These are phyloP conservation scores for Strongylocentrotus purpuratus DNA, from an alignment of 35 echinoderm and acorn worm genomes.

Conservation along the genomic window DNA sequence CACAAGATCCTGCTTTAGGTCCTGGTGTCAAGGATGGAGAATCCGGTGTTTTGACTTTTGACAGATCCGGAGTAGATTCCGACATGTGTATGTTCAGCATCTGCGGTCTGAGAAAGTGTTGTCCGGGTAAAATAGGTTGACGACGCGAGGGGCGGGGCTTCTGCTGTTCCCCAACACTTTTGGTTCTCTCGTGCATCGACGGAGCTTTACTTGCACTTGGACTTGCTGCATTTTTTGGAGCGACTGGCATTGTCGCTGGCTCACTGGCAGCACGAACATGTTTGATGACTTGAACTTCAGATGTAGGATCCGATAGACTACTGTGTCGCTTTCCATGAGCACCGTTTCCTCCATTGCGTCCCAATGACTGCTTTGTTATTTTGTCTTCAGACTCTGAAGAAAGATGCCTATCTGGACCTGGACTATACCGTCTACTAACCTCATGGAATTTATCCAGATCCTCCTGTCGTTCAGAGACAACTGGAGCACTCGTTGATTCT, in stretches of 20 bases:
- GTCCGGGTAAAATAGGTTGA: conserved; percentile 31
- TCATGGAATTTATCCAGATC: conserved; percentile 54
- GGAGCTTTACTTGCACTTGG: conserved; percentile 37
- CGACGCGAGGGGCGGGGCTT: not conserved
- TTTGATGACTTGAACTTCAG: conserved; percentile 40
- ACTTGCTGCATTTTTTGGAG: conserved; percentile 7
- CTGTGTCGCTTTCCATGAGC: conserved; percentile 39
- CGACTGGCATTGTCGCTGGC: conserved; percentile 45
- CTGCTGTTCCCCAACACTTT: conserved; percentile 44
- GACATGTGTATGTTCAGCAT: conserved; percentile 59
- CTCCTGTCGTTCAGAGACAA: conserved; percentile 66
- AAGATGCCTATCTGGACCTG: not conserved
- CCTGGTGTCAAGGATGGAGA: conserved; percentile 20
- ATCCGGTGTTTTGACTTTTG: conserved; percentile 38
- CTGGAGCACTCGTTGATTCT: conserved; percentile 56
- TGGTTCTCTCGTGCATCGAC: not conserved
- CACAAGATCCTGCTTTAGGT: conserved; percentile 44
- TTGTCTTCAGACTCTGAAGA: conserved; percentile 42
- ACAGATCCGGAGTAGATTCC: conserved; percentile 64
- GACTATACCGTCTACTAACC: conserved; percentile 18
- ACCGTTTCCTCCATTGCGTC: not conserved
- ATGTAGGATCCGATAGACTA: conserved; percentile 24
- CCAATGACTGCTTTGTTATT: not conserved
- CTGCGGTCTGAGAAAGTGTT: conserved; percentile 63
- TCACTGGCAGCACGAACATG: conserved; percentile 55